Evolutionary conservation across 2,797 vertebrate genomes (phyloP).

Genomic region (Pelodytes ibericus): DNA sequence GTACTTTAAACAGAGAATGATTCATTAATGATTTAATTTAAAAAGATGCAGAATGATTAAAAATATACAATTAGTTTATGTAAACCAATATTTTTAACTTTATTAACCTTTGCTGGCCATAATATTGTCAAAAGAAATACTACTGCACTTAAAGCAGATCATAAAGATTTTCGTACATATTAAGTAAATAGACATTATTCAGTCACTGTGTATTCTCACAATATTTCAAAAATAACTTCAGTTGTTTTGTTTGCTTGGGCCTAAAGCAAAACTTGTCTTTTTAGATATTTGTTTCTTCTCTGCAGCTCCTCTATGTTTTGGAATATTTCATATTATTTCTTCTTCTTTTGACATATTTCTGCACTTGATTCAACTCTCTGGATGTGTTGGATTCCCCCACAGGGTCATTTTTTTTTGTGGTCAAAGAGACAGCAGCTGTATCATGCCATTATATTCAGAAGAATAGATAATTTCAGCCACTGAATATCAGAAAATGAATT

Average conservation of each 20-base stretch:
- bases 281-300: constrained; percentile 29
- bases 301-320: constrained; percentile 15
- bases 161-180: background rate
- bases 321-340: constrained; percentile 31
- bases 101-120: no score
- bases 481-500: background rate
- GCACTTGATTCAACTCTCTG: constrained; percentile 17
- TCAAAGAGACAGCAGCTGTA: constrained; percentile 26
- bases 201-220: constrained; percentile 7
- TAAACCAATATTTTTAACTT: no score
- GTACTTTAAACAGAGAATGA: no score
- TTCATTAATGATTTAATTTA: no score
- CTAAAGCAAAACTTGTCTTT: constrained; percentile 31
- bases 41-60: no score
- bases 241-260: constrained; percentile 29
- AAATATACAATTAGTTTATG: no score
- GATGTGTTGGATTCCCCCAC: constrained; percentile 39
- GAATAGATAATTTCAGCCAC: constrained; percentile 11
- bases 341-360: constrained; percentile 34
- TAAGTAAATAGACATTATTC: constrained; percentile 13
- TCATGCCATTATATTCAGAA: background rate
- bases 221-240: constrained; percentile 9
- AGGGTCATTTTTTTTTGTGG: constrained; percentile 15
- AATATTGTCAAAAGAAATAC: background rate
- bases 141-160: background rate